These are phyloP conservation scores for Euplexia lucipara DNA, from an alignment of 2,888 invertebrate genomes.

Conservation along the genomic window DNA sequence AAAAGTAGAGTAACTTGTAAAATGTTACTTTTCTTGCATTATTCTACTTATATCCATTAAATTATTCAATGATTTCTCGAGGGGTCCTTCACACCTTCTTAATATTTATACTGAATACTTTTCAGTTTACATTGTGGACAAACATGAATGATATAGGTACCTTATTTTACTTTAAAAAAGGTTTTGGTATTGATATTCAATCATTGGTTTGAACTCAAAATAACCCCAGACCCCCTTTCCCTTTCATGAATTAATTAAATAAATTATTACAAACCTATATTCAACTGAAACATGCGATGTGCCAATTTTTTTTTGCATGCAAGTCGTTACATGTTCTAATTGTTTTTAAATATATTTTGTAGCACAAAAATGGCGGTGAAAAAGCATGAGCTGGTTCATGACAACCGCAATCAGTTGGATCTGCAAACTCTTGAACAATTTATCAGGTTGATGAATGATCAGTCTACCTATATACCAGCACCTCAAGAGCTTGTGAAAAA, in stretches of 20 bases:
- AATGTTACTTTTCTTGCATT: no score
- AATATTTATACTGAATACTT: no score
- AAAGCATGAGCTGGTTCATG: conserved; percentile 89
- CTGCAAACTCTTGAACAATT: conserved; percentile 83
- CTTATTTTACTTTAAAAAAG: no score
- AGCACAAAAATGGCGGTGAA: conserved; percentile 90
- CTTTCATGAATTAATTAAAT: no score
- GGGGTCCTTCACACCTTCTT: neutral
- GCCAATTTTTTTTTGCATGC: conserved; percentile 6
- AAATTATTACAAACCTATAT: neutral
- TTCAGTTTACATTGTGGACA: no score
- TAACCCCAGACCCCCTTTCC: neutral
- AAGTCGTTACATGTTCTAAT: conserved; percentile 7
- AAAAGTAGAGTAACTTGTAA: neutral
- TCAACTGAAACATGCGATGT: conserved; percentile 16
- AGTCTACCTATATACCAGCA: conserved; percentile 81
- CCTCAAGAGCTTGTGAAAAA: conserved; percentile 83
- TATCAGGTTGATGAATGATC: conserved; percentile 87
- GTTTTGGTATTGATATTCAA: neutral
- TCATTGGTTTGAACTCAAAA: neutral
- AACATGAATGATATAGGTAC: no score
- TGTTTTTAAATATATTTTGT: conserved; percentile 7
- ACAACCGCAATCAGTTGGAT: conserved; percentile 83
- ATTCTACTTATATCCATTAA: neutral
- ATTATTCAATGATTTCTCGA: neutral